A percentile compares a stretch with the other conserved stretches of the same genome.
Evolutionary conservation across 2,888 invertebrate species (phyloP).

Genomic region (Eledone cirrhosa): DNA sequence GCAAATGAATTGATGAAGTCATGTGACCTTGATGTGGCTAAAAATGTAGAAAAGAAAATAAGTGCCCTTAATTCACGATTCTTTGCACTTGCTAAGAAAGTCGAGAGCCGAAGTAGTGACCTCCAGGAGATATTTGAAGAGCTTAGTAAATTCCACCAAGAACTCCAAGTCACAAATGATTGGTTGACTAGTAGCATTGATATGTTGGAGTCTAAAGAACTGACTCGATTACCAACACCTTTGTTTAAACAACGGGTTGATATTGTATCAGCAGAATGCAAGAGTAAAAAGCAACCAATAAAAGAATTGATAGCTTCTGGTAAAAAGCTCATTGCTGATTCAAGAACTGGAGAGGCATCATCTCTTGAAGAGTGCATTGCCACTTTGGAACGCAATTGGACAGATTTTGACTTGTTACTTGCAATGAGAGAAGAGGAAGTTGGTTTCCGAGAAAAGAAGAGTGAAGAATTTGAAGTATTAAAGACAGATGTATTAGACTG

Average conservation of each 20-base stretch:
- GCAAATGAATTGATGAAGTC: slow-evolving; percentile 80
- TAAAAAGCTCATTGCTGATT: slow-evolving; percentile 55
- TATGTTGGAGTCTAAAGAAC: slow-evolving; percentile 71
- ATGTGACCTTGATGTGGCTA: slow-evolving; percentile 84
- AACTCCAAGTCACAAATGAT: slow-evolving; percentile 49
- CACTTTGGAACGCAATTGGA: slow-evolving; percentile 86
- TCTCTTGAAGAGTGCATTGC: slow-evolving; percentile 55
- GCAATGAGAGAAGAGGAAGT: slow-evolving; percentile 87
- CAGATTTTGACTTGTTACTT: slow-evolving; percentile 81
- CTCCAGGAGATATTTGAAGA: slow-evolving; percentile 78
- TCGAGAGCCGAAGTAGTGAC: slow-evolving; percentile 81
- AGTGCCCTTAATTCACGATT: slow-evolving; percentile 86
- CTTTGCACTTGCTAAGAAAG: slow-evolving; percentile 84
- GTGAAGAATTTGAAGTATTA: slow-evolving; percentile 84
- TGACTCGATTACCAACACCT: slow-evolving; percentile 72
- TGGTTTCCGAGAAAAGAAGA: slow-evolving; percentile 84
- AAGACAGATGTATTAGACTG: slow-evolving; percentile 85
- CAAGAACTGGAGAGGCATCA: slow-evolving; percentile 56
- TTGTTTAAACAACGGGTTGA: slow-evolving; percentile 74
- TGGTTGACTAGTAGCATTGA: slow-evolving; percentile 58
- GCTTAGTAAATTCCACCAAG: slow-evolving; percentile 74
- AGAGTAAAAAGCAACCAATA: slow-evolving; percentile 48
- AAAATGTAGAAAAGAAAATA: slow-evolving; percentile 88
- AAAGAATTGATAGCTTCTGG: slow-evolving; percentile 51
- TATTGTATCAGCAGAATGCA: slow-evolving; percentile 60